phyloP scores from a whole-genome alignment of 2,797 vertebrate species.

The Threskiornis aethiopicus region DNA sequence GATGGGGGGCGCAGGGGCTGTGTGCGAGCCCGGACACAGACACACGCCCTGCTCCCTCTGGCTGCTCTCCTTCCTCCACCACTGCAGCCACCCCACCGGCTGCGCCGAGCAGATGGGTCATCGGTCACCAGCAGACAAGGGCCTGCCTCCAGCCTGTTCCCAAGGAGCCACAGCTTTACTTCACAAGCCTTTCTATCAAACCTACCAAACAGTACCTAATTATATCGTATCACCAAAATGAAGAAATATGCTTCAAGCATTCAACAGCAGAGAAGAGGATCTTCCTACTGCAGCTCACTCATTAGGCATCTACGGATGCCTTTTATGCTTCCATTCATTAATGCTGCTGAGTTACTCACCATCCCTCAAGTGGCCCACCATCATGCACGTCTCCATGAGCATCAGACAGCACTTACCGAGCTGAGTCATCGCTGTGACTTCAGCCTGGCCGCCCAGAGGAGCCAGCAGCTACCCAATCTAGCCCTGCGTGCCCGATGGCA shows the following conservation, averaged over 20 bases:
- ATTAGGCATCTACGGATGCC: neutral
- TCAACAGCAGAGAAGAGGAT: neutral
- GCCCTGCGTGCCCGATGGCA: accelerated
- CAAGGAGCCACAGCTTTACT: neutral
- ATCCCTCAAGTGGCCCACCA: neutral
- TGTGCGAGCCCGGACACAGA: neutral
- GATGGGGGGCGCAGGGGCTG: neutral
- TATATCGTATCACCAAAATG: accelerated
- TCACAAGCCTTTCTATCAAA: neutral
- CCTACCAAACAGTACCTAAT: neutral
- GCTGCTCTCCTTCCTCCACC: accelerated
- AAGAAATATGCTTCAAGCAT: neutral
- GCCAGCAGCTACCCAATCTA: neutral
- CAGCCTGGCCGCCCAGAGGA: neutral
- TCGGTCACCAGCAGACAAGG: neutral
- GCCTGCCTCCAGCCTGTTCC: neutral
- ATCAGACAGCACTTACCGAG: neutral
- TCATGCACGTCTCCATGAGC: neutral
- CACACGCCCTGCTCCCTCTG: neutral
- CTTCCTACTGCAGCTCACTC: neutral
- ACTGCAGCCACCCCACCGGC: accelerated
- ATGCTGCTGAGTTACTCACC: neutral
- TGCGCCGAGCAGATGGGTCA: accelerated
- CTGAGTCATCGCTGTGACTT: neutral
- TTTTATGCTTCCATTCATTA: neutral